phyloP scores from a whole-genome alignment of 2,113 vertebrate genomes.

The Rhadina sibilatrix region DNA sequence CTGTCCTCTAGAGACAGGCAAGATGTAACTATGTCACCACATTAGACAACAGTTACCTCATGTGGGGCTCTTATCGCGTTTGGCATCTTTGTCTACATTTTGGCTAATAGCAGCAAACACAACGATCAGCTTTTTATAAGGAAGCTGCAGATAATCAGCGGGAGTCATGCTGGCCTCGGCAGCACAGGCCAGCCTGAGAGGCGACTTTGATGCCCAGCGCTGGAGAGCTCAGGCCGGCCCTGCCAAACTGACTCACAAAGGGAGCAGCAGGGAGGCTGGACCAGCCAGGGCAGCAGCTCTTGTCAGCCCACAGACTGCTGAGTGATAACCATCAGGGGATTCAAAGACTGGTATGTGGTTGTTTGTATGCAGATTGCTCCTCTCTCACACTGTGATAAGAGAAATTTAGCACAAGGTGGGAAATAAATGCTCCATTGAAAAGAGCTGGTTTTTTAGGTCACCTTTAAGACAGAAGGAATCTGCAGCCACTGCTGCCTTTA shows the following conservation, averaged over 20 bases:
- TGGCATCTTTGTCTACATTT: conserved; percentile 39
- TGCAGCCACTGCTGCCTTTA: neutral
- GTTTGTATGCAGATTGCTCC: conserved; percentile 43
- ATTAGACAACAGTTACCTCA: conserved; percentile 30
- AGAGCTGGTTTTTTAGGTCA: neutral
- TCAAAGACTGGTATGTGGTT: neutral
- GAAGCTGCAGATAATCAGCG: conserved; percentile 22
- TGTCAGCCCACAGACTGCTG: neutral
- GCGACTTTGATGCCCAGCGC: neutral
- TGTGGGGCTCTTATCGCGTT: neutral
- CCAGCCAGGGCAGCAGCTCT: neutral
- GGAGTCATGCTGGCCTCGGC: neutral
- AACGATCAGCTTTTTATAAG: conserved; percentile 35
- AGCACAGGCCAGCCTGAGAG: neutral
- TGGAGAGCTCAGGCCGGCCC: neutral
- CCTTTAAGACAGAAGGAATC: conserved; percentile 23
- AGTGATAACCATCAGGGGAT: conserved; percentile 14
- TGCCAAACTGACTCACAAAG: conserved; percentile 25
- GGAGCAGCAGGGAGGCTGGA: conserved; percentile 27
- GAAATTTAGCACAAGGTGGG: neutral
- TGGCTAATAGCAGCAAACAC: conserved; percentile 44
- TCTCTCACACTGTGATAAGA: neutral
- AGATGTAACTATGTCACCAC: conserved; percentile 45
- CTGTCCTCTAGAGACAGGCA: conserved; percentile 37
- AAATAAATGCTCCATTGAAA: neutral